Evolutionary conservation across 2,113 vertebrate species (phyloP).

Genomic region (Ammodytes dubius): DNA sequence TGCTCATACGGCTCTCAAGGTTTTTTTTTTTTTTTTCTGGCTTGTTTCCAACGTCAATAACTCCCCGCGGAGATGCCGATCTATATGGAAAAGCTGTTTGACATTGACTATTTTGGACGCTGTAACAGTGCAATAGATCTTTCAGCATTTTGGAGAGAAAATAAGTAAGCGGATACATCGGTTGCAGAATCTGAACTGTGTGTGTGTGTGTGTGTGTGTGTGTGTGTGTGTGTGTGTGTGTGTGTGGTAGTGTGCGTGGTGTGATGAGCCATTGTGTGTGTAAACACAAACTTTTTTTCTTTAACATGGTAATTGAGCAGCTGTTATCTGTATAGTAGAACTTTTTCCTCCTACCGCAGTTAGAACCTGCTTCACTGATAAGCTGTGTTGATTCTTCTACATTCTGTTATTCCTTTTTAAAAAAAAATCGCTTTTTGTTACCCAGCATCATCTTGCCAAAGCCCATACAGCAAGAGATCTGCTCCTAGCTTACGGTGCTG

Average conservation of each 20-base stretch:
- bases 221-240: not conserved
- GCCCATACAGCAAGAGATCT: not conserved
- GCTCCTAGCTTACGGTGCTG: not conserved
- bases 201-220: not conserved
- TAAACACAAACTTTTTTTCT: not conserved
- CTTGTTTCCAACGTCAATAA: conserved; percentile 1
- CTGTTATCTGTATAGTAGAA: conserved; percentile 1
- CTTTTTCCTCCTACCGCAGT: not conserved
- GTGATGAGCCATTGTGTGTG: no score
- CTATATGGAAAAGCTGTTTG: conserved; percentile 47
- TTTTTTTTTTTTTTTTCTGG: conserved; percentile 8
- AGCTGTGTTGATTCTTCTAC: not conserved
- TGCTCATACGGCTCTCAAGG: not conserved
- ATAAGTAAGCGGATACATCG: not conserved
- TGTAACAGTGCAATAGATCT: conserved; percentile 16
- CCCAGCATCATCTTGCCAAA: not conserved
- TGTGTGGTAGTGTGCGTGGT: not conserved
- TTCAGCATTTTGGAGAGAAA: not conserved
- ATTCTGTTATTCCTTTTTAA: no score
- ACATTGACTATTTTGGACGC: conserved; percentile 32
- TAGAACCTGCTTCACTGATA: not conserved
- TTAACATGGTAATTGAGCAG: no score
- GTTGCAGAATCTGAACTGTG: not conserved
- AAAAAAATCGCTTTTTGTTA: not conserved
- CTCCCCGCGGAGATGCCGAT: conserved; percentile 28